phyloP scores from a whole-genome alignment of 2,888 invertebrate species.

The Buathra laborator region DNA sequence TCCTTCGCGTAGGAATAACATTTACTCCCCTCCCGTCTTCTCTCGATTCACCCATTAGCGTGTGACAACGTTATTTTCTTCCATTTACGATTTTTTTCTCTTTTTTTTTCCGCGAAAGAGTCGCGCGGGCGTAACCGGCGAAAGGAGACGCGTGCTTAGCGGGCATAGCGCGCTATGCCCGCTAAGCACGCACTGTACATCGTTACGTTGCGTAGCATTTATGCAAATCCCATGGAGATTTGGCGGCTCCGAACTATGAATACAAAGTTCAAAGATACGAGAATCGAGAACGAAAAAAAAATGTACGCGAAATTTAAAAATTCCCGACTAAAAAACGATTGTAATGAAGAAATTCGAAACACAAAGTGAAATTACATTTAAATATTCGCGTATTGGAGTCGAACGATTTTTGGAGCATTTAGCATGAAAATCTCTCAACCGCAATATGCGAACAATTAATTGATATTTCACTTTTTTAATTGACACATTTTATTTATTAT shows the following conservation, averaged over 20 bases:
- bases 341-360: too few relatives aligned
- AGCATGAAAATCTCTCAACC: too few relatives aligned
- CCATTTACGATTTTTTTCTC: neutral
- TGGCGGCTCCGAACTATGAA: slow-evolving; percentile 31
- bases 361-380: too few relatives aligned
- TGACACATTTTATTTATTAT: too few relatives aligned
- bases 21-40: neutral
- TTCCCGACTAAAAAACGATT: too few relatives aligned
- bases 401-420: too few relatives aligned
- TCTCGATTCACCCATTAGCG: neutral
- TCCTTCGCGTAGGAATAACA: neutral
- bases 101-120: slow-evolving; percentile 20
- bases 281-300: neutral
- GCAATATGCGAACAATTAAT: too few relatives aligned
- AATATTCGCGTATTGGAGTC: too few relatives aligned
- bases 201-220: neutral
- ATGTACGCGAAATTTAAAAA: neutral
- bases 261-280: neutral
- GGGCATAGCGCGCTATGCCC: slow-evolving; percentile 60
- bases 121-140: slow-evolving; percentile 60
- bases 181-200: slow-evolving; percentile 55
- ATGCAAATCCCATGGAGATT: neutral
- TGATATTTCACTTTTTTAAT: too few relatives aligned
- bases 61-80: neutral
- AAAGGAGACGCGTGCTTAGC: slow-evolving; percentile 64